A percentile compares a stretch with the other conserved stretches of the same genome.
phyloP scores from a whole-genome alignment of 2,113 vertebrate genomes.

The Trochalopteron elliotii region DNA sequence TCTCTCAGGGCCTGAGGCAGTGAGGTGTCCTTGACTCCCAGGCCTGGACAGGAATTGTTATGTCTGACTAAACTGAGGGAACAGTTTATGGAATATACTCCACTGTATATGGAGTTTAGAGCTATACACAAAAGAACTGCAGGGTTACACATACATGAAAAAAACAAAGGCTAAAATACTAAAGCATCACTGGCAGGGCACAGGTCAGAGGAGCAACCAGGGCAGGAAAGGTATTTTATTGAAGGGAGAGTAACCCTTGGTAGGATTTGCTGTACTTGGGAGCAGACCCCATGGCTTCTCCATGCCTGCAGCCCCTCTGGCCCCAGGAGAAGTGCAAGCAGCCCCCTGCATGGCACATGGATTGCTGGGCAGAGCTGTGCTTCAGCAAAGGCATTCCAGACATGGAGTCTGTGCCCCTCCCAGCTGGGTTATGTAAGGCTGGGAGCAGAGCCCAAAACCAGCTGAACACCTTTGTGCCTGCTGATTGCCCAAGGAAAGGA shows the following conservation, averaged over 20 bases:
- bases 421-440: background rate
- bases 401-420: accelerated
- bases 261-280: background rate
- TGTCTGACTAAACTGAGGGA: background rate
- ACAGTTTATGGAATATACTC: too few relatives aligned
- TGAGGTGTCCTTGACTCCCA: background rate
- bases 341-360: too few relatives aligned
- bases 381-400: background rate
- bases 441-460: background rate
- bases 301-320: background rate
- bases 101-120: background rate
- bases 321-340: background rate
- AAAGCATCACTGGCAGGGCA: background rate
- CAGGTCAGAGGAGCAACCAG: background rate
- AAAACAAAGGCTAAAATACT: background rate
- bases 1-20: background rate
- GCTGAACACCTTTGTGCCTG: background rate
- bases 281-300: background rate
- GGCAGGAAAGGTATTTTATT: background rate
- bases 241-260: background rate
- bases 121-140: background rate
- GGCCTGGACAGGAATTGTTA: background rate
- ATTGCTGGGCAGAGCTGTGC: accelerated
- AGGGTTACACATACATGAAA: background rate
- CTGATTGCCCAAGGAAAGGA: background rate